Evolutionary conservation across 2,888 invertebrate genomes (phyloP), one percentile per base, ranked within the genome.

Genomic region (Biston betularia): DNA sequence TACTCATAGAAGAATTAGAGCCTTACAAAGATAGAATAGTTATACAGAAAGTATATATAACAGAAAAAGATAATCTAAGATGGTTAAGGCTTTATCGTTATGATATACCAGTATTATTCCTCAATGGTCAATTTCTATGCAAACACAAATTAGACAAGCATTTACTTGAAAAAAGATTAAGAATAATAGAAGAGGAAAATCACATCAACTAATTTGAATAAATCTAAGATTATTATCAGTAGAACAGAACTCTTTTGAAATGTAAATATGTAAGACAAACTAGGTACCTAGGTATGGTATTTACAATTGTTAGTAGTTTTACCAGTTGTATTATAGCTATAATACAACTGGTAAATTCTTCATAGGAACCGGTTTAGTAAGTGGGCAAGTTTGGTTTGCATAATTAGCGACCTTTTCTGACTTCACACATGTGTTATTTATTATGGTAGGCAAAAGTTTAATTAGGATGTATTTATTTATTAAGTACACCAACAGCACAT

Each of bases 91-190:
- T 97, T 53, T 98, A 97, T 82, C 95, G 96, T 72, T 95, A 96
- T 83, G 98, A 98, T 83, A 98, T 98, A 81, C 98, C 98, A 49
- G 98, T 98, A 9, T 88, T 98, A 75, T 97, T 98, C 88, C 93
- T 98, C 8, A 96, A 98, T 89, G 97, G 96, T 6, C 94, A 96
- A 77, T 98, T 95, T 89, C 92, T 98, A 53, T 97, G 97, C 83
- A 97, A 96, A 94, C 97, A 97, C 84, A 94, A 88, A 69, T 89
- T 97, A 73, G 94, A 97, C 86, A 90, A 86, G 65, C 84, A 90
- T 55, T 83, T 96, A 65, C 89, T 97, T 75, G 89, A 95, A 61
- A 90, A 74, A 74, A 91, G 94, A 80, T 83, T 96, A 54, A 72
- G 80, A 73, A 82, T 84, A 50, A 84, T 95, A 73, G 88, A 94